A percentile compares a stretch with the other conserved stretches of the same genome.
Evolutionary conservation across 1,140 invertebrate species (phyloP).

Genomic region (Glomeris maerens): DNA sequence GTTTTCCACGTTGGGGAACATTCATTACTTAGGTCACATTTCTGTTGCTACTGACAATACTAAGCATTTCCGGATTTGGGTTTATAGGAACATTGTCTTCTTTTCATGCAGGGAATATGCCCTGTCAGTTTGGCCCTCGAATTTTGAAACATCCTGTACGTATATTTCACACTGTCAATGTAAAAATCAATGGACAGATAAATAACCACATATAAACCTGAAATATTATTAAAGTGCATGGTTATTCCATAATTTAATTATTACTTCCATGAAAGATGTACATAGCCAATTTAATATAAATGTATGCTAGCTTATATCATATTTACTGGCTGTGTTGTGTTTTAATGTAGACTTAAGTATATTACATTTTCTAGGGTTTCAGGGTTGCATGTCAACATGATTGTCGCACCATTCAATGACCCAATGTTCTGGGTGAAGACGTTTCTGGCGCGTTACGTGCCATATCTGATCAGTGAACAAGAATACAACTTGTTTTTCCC

Average conservation of each 20-base stretch:
- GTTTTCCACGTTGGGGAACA: no score
- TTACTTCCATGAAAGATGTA: not conserved
- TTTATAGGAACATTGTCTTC: no score
- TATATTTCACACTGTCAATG: slow-evolving; percentile 39
- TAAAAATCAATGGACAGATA: slow-evolving; percentile 5
- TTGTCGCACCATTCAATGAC: slow-evolving; percentile 24
- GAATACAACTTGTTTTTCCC: slow-evolving; percentile 44
- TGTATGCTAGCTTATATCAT: no score
- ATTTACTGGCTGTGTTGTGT: slow-evolving; percentile 1
- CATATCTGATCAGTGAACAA: slow-evolving; percentile 40
- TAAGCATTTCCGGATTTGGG: no score
- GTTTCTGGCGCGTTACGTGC: slow-evolving; percentile 39
- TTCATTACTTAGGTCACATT: no score
- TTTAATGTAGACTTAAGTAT: slow-evolving; percentile 4
- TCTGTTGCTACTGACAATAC: no score
- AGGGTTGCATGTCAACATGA: slow-evolving; percentile 53
- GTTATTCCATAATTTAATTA: slow-evolving; percentile 7
- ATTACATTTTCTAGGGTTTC: slow-evolving; percentile 37
- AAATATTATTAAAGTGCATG: slow-evolving; percentile 7
- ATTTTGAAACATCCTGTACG: no score
- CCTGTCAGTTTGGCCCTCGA: no score
- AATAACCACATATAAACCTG: not conserved
- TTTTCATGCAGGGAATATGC: no score
- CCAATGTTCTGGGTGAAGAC: slow-evolving; percentile 32
- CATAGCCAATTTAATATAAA: no score